A percentile compares a stretch with the other conserved stretches of the same genome.
These are phyloP conservation scores for Byasa hedistus DNA, from an alignment of 2,888 invertebrate genomes.

Conservation along the genomic window DNA sequence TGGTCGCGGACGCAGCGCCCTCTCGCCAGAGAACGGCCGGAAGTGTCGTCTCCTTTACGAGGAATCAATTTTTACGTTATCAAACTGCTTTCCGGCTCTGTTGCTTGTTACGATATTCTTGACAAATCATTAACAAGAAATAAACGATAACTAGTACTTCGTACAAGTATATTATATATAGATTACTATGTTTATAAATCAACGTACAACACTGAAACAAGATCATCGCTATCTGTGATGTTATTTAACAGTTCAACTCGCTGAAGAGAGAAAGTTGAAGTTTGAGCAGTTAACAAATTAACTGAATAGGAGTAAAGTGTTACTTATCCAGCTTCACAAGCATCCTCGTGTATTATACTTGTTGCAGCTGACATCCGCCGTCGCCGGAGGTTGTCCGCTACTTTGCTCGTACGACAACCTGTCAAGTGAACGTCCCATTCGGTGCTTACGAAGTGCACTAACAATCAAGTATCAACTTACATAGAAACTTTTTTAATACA, in stretches of 20 bases:
- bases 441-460: neutral
- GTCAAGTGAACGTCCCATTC: neutral
- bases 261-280: too few relatives aligned
- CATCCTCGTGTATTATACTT: too few relatives aligned
- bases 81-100: conserved; percentile 48
- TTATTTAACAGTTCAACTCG: too few relatives aligned
- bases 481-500: neutral
- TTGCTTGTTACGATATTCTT: conserved; percentile 35
- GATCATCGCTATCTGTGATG: too few relatives aligned
- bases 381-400: neutral
- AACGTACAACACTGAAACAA: too few relatives aligned
- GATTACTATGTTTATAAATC: too few relatives aligned
- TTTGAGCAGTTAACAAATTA: too few relatives aligned
- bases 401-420: neutral
- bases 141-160: too few relatives aligned
- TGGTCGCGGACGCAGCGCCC: conserved; percentile 5
- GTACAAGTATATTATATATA: too few relatives aligned
- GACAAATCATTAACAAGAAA: too few relatives aligned
- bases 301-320: too few relatives aligned
- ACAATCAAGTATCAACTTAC: conserved; percentile 6
- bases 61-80: conserved; percentile 61
- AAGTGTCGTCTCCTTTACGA: conserved; percentile 33
- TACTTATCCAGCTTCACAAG: too few relatives aligned
- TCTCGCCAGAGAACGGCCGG: conserved; percentile 19
- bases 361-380: neutral